Base-by-base conservation (phyloP, 2,888 invertebrate species). In the Notodonta dromedarius region DNA sequence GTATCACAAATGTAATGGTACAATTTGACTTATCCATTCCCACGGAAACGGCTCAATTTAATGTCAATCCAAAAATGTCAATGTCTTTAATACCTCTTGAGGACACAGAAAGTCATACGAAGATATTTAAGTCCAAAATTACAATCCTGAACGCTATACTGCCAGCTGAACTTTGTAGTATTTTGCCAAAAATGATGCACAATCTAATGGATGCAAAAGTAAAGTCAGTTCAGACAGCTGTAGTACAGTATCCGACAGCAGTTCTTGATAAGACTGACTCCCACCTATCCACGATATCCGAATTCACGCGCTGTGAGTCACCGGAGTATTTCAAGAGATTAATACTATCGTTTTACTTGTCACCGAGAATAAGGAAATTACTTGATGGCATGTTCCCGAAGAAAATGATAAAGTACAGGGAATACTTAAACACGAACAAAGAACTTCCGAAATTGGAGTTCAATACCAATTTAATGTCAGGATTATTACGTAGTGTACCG, bases 131-230 rank as follows among this genome's bases (percentile, higher is more conserved):
- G 79, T 89, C 85, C 70, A 84, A 88, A 70, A 86, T 82, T 14
- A 81, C 82, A 16, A 84, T 93, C 54, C 55, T 86, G 3, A 91
- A 92, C 70, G 83, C 88, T 11, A 78, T 84, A 63, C 77, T 93
- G 56, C 93, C 93, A 8, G 92, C 91, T 14, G 89, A 91, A 64
- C 73, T 93, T 59, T 93, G 93, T 61, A 87, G 80, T 61, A 81
- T 92, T 62, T 64, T 93, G 57, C 93, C 93, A 12, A 84, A 78
- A 70, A 78, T 91, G 67, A 80, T 92, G 66, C 70, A 66, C 39
- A 78, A 74, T n/a, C 73, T 88, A 59, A 63, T 80, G 32, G 72
- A 85, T 52, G 65, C 70, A 4, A 75, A 71, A 59, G 66, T 65
- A 35, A 65, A 46, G 13, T 46, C 46, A n/a, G 44, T 54, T 35